Evolutionary conservation across 2,113 vertebrate species (phyloP), one percentile per base, ranked within the genome.

Genomic region (Okapia johnstoni): DNA sequence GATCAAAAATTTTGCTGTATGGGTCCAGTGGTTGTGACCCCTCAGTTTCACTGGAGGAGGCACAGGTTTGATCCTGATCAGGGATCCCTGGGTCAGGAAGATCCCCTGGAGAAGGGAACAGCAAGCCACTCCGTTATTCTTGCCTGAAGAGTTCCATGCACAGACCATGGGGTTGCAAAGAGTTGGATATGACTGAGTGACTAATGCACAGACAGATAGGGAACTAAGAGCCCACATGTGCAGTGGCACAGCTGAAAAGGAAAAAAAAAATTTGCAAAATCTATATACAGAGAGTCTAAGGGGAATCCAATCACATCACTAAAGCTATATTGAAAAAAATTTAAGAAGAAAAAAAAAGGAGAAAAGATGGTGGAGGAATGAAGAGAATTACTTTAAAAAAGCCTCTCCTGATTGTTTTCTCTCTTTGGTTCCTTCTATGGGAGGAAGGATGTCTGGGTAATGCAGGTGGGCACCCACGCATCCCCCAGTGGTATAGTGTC

Each of bases 401-500:
- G 11, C 7, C 4, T 54, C 16, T 94, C 26, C 12, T 93, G 57
- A n/a, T 61, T 70, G 1, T 9, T 85, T 77, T 55, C 84, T 84
- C 26, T 79, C 66, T 80, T 97, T 70, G 85, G 95, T 90, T 43
- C 48, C 97, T 97, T 91, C 79, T 40, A n/a, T 7, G 25, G 88
- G 88, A 90, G 15, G 36, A 94, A 76, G 80, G 85, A 94, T 98
- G 96, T 98, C 96, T 96, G 95, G 98, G 97, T 98, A 98, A 98
- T 96, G 98, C 98, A 92, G 84, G 90, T 1, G 21, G 95, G 88
- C 93, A 97, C 96, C 77, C 92, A 97, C 85, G 87, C 98, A 98
- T 98, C 86, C 97, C 98, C 97, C 54, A 86, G 33, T 57, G 92
- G 95, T 97, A 98, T 98, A 97, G 97, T 97, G 85, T 99, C 98